Percentiles rank a stretch among this genome's conserved stretches.
Conservation (phyloP, 2,113 vertebrate genomes). For the Scortum barcoo region DNA sequence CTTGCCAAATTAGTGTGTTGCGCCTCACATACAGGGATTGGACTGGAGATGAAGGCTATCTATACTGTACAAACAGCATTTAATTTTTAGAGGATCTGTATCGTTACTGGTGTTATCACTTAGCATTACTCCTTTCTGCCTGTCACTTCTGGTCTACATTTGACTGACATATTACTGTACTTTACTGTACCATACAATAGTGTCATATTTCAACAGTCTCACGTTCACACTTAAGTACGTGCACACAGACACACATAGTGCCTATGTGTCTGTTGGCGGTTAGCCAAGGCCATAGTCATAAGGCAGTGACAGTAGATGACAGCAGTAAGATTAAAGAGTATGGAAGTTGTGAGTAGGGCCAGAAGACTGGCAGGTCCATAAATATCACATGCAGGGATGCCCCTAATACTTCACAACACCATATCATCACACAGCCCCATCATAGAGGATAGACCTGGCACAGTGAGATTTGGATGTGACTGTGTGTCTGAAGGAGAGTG, state of each 20-base stretch:
- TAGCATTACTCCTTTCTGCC: neutral
- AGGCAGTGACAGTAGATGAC: conserved; percentile 72
- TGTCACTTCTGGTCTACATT: conserved; percentile 42
- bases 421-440: conserved; percentile 54
- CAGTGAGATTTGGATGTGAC: conserved; percentile 31
- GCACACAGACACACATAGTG: conserved; percentile 29
- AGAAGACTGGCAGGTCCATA: conserved; percentile 72
- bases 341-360: conserved; percentile 66
- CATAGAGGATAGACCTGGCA: conserved; percentile 12
- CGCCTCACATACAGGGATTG: neutral
- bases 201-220: conserved; percentile 31
- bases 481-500: conserved; percentile 38
- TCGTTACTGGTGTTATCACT: conserved; percentile 2
- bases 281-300: conserved; percentile 74
- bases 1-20: conserved; percentile 25
- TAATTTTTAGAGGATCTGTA: neutral
- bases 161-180: conserved; percentile 47
- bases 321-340: conserved; percentile 74
- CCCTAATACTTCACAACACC: conserved; percentile 61
- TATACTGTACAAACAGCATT: neutral
- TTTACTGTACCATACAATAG: conserved; percentile 25
- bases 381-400: conserved; percentile 72
- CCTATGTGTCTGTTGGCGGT: conserved; percentile 53
- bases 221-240: neutral
- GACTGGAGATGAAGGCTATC: neutral